These are phyloP conservation scores for Paedocypris sp. DNA, from an alignment of 2,113 vertebrate genomes.

Conservation along the genomic window DNA sequence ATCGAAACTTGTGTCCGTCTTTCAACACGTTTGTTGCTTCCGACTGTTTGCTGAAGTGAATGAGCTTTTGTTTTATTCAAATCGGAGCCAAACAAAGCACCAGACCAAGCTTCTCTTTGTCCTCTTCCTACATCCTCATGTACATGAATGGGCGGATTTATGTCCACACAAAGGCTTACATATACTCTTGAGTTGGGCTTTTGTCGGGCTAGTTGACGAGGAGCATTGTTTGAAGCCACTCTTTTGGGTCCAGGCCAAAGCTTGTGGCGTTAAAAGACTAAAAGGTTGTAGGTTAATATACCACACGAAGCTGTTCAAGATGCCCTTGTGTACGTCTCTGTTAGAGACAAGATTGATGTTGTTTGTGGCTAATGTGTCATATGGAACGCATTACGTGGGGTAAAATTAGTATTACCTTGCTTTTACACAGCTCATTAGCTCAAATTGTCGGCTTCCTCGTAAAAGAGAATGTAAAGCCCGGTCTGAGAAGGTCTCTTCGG, in stretches of 20 bases:
- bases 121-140: neutral
- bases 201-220: neutral
- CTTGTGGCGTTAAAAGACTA: neutral
- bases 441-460: constrained; percentile 9
- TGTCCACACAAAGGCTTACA: constrained; percentile 12
- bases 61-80: neutral
- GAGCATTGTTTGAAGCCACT: neutral
- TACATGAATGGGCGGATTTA: constrained; percentile 10
- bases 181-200: neutral
- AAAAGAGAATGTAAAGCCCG: constrained; percentile 1
- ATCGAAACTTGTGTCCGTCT: neutral
- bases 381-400: constrained; percentile 9
- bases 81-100: constrained; percentile 8
- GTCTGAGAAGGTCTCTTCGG: too few relatives aligned
- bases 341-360: constrained; percentile 1
- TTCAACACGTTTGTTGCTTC: neutral
- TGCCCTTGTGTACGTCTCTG: neutral
- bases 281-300: constrained; percentile 9
- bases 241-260: neutral
- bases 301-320: constrained; percentile 7
- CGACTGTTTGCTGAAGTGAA: neutral
- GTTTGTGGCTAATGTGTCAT: constrained; percentile 12
- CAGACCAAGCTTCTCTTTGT: neutral
- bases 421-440: constrained; percentile 12
- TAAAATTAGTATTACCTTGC: neutral